Conservation (phyloP, 2,888 invertebrate species). For the Protophormia terraenovae region DNA sequence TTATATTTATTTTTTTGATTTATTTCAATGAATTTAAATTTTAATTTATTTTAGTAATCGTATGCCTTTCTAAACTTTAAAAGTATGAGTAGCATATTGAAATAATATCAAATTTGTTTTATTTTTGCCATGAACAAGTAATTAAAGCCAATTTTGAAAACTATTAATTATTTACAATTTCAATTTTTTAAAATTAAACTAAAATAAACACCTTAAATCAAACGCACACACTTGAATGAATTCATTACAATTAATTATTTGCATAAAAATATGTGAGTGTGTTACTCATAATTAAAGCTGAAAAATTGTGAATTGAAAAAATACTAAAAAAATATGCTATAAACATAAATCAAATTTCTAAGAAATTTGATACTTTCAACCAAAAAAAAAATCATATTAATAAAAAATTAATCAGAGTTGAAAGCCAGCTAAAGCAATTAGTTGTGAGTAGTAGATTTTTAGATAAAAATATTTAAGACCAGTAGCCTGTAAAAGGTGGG, state of each 20-base stretch:
- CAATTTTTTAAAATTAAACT: constrained; percentile 11
- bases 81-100: not conserved
- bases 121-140: constrained; percentile 4
- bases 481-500: constrained; percentile 7
- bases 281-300: constrained; percentile 44
- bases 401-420: not conserved
- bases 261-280: not conserved
- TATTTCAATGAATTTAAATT: not conserved
- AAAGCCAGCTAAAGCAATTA: not conserved
- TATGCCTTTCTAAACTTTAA: constrained; percentile 22
- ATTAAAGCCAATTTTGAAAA: constrained; percentile 55
- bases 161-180: constrained; percentile 49
- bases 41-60: not conserved
- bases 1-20: not conserved
- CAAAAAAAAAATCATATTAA: too few species aligned
- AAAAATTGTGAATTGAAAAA: constrained; percentile 21
- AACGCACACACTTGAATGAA: constrained; percentile 27
- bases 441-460: not conserved
- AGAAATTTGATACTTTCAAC: constrained; percentile 18
- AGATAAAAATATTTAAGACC: not conserved
- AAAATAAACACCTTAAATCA: constrained; percentile 2
- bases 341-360: constrained; percentile 35
- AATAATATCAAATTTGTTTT: not conserved
- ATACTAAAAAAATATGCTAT: not conserved
- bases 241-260: constrained; percentile 30